Conservation (phyloP, 2,888 invertebrate genomes). For the Beris morrisii region DNA sequence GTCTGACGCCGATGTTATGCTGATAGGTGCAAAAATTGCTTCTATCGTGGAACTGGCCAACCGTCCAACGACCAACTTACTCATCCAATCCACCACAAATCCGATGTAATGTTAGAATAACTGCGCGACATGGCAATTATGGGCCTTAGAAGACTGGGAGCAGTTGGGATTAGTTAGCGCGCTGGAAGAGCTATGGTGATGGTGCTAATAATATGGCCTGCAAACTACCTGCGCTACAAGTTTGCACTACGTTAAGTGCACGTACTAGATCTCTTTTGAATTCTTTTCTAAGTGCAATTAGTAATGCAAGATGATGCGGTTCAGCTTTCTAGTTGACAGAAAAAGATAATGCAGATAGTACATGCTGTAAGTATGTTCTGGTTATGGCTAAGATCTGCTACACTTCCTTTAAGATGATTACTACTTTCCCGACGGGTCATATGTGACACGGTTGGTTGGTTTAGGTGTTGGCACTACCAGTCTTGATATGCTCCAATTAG, state of each 20-base stretch:
- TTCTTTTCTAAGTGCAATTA: conserved; percentile 26
- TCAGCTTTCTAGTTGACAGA: background rate
- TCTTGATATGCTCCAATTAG: too few species aligned
- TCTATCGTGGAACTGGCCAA: too few species aligned
- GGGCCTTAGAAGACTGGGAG: background rate
- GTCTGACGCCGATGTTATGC: too few species aligned
- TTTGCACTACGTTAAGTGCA: background rate
- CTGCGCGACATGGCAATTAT: conserved; percentile 31
- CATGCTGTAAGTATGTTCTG: too few species aligned
- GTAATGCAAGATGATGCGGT: conserved; percentile 26
- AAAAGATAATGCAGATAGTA: background rate
- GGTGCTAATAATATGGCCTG: background rate
- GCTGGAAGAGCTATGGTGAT: background rate
- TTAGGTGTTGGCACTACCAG: too few species aligned
- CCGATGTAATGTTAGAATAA: conserved; percentile 21
- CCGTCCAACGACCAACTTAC: too few species aligned
- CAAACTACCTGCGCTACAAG: background rate
- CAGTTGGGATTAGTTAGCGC: background rate
- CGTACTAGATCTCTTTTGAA: conserved; percentile 10
- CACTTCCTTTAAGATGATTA: too few species aligned
- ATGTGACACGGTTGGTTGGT: too few species aligned
- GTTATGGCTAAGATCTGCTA: too few species aligned
- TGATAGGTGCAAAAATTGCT: too few species aligned
- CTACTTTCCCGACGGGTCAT: too few species aligned
- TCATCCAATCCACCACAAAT: background rate